Conservation (phyloP, 2,888 invertebrate genomes). For the Artemia sinica region DNA sequence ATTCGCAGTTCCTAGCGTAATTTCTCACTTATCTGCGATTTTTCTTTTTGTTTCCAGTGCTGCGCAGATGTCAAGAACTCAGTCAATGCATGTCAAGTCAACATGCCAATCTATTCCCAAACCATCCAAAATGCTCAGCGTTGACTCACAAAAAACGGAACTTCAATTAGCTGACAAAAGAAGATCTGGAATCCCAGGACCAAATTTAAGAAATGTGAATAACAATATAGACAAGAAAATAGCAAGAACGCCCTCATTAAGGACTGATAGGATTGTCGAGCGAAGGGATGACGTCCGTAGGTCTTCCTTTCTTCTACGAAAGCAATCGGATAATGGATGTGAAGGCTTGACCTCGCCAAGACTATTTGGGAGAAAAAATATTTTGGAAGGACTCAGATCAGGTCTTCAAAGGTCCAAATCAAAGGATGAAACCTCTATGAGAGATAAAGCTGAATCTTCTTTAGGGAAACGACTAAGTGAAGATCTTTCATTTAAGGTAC, state of each 20-base stretch:
- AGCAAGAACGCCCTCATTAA: not conserved
- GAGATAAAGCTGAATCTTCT: not conserved
- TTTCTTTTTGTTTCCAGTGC: too few relatives aligned
- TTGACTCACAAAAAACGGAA: too few relatives aligned
- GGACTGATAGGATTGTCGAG: not conserved
- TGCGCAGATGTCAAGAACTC: too few relatives aligned
- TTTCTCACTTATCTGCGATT: too few relatives aligned
- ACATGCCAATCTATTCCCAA: too few relatives aligned
- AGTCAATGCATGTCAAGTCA: too few relatives aligned
- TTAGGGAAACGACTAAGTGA: too few relatives aligned
- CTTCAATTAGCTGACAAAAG: not conserved
- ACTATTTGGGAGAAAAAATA: slow-evolving; percentile 3
- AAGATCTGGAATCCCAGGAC: slow-evolving; percentile 8
- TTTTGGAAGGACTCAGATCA: slow-evolving; percentile 7
- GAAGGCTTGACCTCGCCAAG: not conserved
- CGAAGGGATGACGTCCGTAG: not conserved
- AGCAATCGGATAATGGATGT: not conserved
- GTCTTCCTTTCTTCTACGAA: not conserved
- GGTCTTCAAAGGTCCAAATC: not conserved
- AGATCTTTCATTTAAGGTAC: too few relatives aligned
- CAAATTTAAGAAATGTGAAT: not conserved
- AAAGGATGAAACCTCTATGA: not conserved
- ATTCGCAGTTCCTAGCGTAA: too few relatives aligned
- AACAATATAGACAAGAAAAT: slow-evolving; percentile 8
- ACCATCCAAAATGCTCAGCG: too few relatives aligned